Base-by-base conservation (phyloP, 2,797 vertebrate genomes). In the Hafferia zeledoni region DNA sequence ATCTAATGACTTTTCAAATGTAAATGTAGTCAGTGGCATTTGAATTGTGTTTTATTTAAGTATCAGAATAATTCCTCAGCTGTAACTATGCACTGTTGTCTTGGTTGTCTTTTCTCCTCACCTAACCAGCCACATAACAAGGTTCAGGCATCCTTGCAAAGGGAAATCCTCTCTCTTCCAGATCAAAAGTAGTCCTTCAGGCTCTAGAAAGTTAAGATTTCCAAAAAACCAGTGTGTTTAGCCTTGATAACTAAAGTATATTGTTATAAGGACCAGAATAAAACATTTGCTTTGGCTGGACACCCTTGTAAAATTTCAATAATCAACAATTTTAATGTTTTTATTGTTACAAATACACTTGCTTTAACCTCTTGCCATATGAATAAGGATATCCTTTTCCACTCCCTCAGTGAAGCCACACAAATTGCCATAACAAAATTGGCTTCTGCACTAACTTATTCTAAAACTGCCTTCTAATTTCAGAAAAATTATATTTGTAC, bases 1-100 rank as follows among this genome's bases (percentile, higher is more conserved):
- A 90, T 65, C 30, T 69, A 91, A 82, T 35, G n/a, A 50, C 28
- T 85, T 72, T 85, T 90, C 59, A 96, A 87, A 84, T 50, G 52
- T 47, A 91, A 87, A 84, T 43, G 59, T 61, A 46, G 75, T 50
- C 59, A 87, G 61, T 17, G 18, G 20, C 27, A 30, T 65, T 65
- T 55, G 24, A 92, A 61, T 10, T 28, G 24, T 0, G 13, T 57
- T 80, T 91, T 80, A 76, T 50, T 65, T 72, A 91, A 65, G 15
- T 20, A 13, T 31, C 19, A 85, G 43, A 6, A 74, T 18, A 61
- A 71, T n/a, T 59, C 30, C 22, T 69, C 57, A 71, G 35, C 46
- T 81, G 5, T 71, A 84, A 68, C 46, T 30, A 27, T 9, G 14
- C 30, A 25, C 50, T 53, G 33, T 6, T 17, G 0, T 39, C 30